phyloP scores from a whole-genome alignment of 2,888 invertebrate genomes.

The Acronicta alni region DNA sequence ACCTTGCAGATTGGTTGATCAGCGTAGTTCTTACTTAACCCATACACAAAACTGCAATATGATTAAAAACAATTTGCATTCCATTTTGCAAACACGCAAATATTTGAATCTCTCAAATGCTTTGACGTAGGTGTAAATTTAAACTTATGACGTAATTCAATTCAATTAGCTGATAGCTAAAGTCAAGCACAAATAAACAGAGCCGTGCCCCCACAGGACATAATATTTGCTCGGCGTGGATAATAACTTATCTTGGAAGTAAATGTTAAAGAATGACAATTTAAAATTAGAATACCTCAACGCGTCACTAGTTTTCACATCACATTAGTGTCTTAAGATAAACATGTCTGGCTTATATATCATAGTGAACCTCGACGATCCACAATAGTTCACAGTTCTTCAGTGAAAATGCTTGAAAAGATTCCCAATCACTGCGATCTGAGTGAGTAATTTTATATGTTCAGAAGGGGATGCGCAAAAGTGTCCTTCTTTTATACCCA shows the following conservation, averaged over 20 bases:
- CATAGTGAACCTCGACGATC: conserved; percentile 12
- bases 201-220: conserved; percentile 49
- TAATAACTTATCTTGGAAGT: conserved; percentile 20
- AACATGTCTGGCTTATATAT: conserved; percentile 43
- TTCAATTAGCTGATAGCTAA: conserved; percentile 24
- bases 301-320: conserved; percentile 49
- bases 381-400: conserved; percentile 31
- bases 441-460: conserved; percentile 50
- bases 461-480: too few relatives aligned
- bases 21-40: too few relatives aligned
- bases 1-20: too few relatives aligned
- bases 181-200: conserved; percentile 34
- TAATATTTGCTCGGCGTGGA: conserved; percentile 49
- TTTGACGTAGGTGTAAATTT: neutral
- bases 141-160: conserved; percentile 5
- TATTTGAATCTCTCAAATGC: neutral
- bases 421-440: conserved; percentile 29
- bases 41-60: too few relatives aligned
- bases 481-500: too few relatives aligned
- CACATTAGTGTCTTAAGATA: conserved; percentile 36
- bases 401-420: conserved; percentile 54
- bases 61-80: too few relatives aligned
- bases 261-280: conserved; percentile 36
- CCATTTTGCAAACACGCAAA: too few relatives aligned
- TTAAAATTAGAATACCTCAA: conserved; percentile 27